Evolutionary conservation across 2,888 invertebrate species (phyloP).

Genomic region (Pachydiplax longipennis): DNA sequence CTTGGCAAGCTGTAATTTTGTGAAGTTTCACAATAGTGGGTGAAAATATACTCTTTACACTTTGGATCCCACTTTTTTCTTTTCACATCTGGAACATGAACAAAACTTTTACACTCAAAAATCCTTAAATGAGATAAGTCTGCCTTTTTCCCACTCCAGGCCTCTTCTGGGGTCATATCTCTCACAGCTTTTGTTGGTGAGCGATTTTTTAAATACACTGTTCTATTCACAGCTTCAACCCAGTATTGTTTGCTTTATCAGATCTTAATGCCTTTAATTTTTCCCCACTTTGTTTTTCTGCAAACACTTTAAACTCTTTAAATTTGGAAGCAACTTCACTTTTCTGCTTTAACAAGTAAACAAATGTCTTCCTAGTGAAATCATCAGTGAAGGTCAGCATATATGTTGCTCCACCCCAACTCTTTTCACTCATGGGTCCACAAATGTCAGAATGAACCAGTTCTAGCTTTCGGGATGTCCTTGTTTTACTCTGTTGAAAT

Average conservation of each 20-base stretch:
- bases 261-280: no score
- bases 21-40: no score
- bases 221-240: constrained; percentile 51
- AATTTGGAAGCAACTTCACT: constrained; percentile 55
- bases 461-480: no score
- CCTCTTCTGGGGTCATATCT: constrained; percentile 54
- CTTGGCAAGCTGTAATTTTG: no score
- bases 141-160: constrained; percentile 55
- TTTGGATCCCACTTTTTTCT: no score
- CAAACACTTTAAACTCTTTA: constrained; percentile 51
- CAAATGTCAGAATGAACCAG: constrained; percentile 53
- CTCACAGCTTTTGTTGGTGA: constrained; percentile 51
- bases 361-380: constrained; percentile 48
- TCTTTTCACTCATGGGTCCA: constrained; percentile 56
- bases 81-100: neutral
- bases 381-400: neutral
- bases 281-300: constrained; percentile 49
- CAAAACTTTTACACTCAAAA: no score
- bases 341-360: constrained; percentile 55
- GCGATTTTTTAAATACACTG: constrained; percentile 54
- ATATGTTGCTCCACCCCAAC: constrained; percentile 52
- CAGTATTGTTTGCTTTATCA: no score
- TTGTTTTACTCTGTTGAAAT: no score
- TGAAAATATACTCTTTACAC: no score
- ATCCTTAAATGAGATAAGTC: constrained; percentile 54